phyloP scores from a whole-genome alignment of 1,140 invertebrate species.

The Drosophila bocqueti region DNA sequence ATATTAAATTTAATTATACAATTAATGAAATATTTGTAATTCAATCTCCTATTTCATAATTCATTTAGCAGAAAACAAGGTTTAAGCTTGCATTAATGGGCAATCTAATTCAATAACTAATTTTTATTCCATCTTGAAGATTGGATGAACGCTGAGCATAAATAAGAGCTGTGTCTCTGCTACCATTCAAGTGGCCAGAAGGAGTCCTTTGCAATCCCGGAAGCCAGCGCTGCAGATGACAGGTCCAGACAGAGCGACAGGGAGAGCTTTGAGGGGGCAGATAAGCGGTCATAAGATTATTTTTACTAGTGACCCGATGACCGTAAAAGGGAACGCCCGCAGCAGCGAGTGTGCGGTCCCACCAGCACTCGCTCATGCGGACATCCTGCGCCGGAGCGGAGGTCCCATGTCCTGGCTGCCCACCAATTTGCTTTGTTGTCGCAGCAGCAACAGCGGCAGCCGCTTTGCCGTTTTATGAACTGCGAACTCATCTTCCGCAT shows the following conservation, averaged over 20 bases:
- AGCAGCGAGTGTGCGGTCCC: conserved; percentile 28
- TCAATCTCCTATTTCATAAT: neutral
- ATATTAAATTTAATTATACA: too few relatives aligned
- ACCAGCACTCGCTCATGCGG: conserved; percentile 39
- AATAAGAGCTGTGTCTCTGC: neutral
- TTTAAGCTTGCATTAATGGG: neutral
- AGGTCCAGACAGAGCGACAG: conserved; percentile 4
- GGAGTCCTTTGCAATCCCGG: conserved; percentile 22
- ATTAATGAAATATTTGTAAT: neutral
- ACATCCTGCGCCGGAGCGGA: conserved; percentile 39
- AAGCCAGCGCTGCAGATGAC: conserved; percentile 22
- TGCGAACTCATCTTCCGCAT: conserved; percentile 50
- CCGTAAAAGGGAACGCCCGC: conserved; percentile 55
- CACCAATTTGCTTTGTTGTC: conserved; percentile 68
- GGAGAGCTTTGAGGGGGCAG: conserved; percentile 34
- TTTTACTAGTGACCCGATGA: conserved; percentile 47
- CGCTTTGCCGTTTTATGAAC: conserved; percentile 51
- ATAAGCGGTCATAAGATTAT: conserved; percentile 60
- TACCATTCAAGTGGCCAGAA: conserved; percentile 3
- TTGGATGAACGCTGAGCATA: neutral
- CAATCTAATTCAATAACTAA: conserved; percentile 9
- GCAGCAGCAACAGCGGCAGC: conserved; percentile 15
- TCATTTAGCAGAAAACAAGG: neutral
- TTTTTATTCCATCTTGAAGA: neutral
- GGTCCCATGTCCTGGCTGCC: conserved; percentile 23